A percentile compares a stretch with the other conserved stretches of the same genome.
Evolutionary conservation across 1,140 invertebrate genomes (phyloP).

Genomic region (Anthonomus grandis): DNA sequence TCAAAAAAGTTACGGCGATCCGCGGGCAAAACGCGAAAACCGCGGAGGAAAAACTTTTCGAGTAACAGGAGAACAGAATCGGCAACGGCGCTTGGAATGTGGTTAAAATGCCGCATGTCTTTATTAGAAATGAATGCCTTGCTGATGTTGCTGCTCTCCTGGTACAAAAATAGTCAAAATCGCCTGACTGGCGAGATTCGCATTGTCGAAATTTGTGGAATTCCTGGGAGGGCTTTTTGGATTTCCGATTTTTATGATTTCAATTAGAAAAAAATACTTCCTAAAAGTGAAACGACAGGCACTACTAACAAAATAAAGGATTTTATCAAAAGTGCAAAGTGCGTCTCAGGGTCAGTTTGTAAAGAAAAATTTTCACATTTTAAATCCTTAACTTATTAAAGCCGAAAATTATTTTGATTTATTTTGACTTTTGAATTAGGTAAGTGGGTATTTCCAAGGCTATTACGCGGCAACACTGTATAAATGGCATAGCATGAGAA

Average conservation of each 20-base stretch:
- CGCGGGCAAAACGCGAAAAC: no score
- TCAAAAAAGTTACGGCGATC: no score
- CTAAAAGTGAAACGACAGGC: no score
- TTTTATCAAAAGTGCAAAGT: neutral
- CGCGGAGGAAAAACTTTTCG: no score
- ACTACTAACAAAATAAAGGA: neutral
- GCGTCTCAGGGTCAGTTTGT: neutral
- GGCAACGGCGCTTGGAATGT: no score
- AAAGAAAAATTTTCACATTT: neutral
- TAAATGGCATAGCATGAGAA: neutral
- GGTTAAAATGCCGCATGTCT: no score
- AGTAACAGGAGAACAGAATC: no score
- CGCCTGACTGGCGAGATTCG: conserved; percentile 1
- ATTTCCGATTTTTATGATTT: neutral
- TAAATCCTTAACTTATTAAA: neutral
- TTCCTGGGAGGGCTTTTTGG: neutral
- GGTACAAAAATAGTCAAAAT: conserved; percentile 3
- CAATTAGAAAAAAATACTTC: neutral
- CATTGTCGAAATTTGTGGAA: conserved; percentile 1
- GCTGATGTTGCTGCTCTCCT: neutral
- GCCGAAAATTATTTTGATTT: no score
- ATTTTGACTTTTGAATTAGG: no score
- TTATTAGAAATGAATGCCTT: no score
- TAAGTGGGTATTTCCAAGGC: no score
- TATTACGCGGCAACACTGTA: no score